Conservation (phyloP, 2,797 vertebrate genomes). For the Pseudopleuronectes americanus region DNA sequence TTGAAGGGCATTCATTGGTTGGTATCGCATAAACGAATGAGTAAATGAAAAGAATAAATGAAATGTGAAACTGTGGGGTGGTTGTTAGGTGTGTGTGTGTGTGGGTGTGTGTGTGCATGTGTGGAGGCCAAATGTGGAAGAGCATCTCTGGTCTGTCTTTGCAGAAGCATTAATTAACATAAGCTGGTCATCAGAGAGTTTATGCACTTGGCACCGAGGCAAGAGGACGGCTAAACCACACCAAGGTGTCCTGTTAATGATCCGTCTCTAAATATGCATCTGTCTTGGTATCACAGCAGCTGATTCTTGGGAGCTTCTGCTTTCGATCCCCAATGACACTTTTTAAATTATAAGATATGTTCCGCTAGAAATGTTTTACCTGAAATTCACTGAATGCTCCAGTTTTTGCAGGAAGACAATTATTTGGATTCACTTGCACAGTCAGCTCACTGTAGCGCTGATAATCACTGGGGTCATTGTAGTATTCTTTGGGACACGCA, state of each 20-base stretch:
- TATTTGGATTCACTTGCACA: too few relatives aligned
- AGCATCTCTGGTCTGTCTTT: constrained; percentile 24
- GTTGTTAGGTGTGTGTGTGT: constrained; percentile 8
- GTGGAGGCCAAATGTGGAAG: constrained; percentile 27
- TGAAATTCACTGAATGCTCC: too few relatives aligned
- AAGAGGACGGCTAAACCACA: background rate
- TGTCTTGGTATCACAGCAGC: too few relatives aligned
- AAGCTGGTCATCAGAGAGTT: constrained; percentile 31
- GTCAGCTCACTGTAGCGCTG: too few relatives aligned
- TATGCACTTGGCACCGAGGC: background rate
- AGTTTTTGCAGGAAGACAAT: too few relatives aligned
- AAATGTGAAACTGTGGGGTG: constrained; percentile 46
- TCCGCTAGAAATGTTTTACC: too few relatives aligned
- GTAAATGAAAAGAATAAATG: constrained; percentile 56
- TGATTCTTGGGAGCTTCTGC: too few relatives aligned
- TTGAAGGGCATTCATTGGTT: constrained; percentile 42
- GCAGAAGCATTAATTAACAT: constrained; percentile 51
- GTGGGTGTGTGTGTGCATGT: constrained; percentile 5
- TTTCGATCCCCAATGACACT: too few relatives aligned
- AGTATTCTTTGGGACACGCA: constrained; percentile 23
- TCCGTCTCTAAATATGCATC: too few relatives aligned
- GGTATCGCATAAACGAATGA: too few relatives aligned
- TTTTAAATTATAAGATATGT: too few relatives aligned
- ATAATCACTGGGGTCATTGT: constrained; percentile 12
- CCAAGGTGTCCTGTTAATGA: too few relatives aligned